phyloP scores from a whole-genome alignment of 2,797 vertebrate species.

The Lutjanus campechanus region DNA sequence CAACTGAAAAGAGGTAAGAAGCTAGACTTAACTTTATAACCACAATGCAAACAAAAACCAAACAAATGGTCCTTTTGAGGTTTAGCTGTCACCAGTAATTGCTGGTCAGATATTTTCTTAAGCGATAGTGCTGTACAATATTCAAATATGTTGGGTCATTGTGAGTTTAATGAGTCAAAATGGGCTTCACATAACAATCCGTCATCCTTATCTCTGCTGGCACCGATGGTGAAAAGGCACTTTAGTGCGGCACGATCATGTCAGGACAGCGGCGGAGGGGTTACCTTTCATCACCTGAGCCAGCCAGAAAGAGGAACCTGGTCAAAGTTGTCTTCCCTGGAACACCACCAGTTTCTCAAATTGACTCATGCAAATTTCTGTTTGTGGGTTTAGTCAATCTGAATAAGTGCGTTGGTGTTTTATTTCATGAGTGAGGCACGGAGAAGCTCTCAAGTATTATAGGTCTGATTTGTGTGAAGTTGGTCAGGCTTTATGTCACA shows the following conservation, averaged over 20 bases:
- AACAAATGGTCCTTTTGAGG: too few species aligned
- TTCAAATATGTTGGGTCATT: not conserved
- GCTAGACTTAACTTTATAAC: too few species aligned
- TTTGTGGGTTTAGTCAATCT: not conserved
- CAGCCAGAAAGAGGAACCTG: slow-evolving; percentile 27
- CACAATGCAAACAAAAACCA: too few species aligned
- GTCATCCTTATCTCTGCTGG: not conserved
- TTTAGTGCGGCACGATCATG: accelerated
- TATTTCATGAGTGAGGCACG: too few species aligned
- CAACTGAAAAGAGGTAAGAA: too few species aligned
- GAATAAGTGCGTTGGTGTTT: not conserved
- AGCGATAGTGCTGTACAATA: not conserved
- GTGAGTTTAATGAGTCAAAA: not conserved
- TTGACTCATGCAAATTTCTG: not conserved
- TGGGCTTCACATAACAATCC: too few species aligned
- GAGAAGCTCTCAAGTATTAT: too few species aligned
- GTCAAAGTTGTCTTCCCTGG: not conserved
- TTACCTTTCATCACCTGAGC: not conserved
- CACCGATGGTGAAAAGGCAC: not conserved
- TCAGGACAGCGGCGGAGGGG: not conserved
- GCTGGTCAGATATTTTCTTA: too few species aligned
- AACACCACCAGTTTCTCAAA: not conserved
- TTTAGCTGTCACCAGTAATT: not conserved
- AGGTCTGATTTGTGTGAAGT: too few species aligned
- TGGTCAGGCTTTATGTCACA: not conserved